Conservation (phyloP, 2,888 invertebrate species). For the Microplitis deprimator region DNA sequence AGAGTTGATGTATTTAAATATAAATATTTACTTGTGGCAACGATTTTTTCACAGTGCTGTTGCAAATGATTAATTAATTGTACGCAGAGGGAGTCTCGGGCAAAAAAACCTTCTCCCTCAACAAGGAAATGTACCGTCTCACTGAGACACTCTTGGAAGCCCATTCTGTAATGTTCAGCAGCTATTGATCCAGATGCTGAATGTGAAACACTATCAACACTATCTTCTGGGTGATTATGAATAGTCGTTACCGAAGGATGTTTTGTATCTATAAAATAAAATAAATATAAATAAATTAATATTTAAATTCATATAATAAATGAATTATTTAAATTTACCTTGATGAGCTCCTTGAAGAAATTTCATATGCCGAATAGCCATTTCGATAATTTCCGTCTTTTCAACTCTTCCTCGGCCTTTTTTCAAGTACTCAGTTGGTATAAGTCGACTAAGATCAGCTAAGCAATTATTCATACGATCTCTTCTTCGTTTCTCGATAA, state of each 20-base stretch:
- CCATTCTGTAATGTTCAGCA: conserved; percentile 80
- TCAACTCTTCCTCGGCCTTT: conserved; percentile 96
- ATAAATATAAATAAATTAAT: conserved; percentile 12
- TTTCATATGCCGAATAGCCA: conserved; percentile 96
- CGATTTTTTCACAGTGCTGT: conserved; percentile 82
- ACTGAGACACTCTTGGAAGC: conserved; percentile 92
- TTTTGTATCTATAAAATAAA: conserved; percentile 58
- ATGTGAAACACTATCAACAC: conserved; percentile 67
- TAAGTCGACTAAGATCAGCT: conserved; percentile 92
- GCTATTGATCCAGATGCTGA: conserved; percentile 60
- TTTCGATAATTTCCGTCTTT: conserved; percentile 98
- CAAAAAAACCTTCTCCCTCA: conserved; percentile 85
- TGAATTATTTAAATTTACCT: conserved; percentile 51
- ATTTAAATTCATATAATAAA: not conserved
- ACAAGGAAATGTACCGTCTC: conserved; percentile 92
- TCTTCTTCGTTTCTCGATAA: conserved; percentile 94
- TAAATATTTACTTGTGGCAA: conserved; percentile 68
- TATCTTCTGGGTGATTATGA: conserved; percentile 67
- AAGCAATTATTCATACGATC: conserved; percentile 98
- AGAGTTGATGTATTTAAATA: not conserved
- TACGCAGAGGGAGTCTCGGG: conserved; percentile 85
- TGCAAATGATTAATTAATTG: conserved; percentile 87
- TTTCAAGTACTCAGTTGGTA: conserved; percentile 93
- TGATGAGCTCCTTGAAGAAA: conserved; percentile 82
- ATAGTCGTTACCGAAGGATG: conserved; percentile 58